Evolutionary conservation across 2,888 invertebrate species (phyloP).

Genomic region (Laothoe populi): DNA sequence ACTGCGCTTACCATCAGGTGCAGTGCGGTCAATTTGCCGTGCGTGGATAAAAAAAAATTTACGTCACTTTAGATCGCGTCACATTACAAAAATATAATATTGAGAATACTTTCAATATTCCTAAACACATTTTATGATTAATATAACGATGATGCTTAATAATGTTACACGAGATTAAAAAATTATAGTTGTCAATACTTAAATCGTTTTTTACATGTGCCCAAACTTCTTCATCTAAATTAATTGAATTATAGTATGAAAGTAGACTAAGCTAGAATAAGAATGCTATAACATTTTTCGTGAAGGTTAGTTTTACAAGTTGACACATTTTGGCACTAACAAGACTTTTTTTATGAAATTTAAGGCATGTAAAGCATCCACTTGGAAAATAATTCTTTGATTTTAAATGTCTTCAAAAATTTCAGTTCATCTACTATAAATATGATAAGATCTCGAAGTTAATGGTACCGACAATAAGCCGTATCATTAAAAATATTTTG

Average conservation of each 20-base stretch:
- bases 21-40: too few relatives aligned
- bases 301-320: constrained; percentile 18
- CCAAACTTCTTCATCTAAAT: neutral
- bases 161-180: too few relatives aligned
- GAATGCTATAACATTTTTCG: constrained; percentile 19
- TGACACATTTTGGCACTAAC: constrained; percentile 41
- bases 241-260: neutral
- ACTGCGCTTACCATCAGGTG: too few relatives aligned
- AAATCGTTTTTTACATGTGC: constrained; percentile 5
- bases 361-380: neutral
- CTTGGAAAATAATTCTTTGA: neutral
- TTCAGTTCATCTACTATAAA: neutral
- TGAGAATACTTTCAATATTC: too few relatives aligned
- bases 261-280: constrained; percentile 4
- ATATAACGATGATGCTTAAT: too few relatives aligned
- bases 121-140: too few relatives aligned
- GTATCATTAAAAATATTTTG: too few relatives aligned
- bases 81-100: too few relatives aligned
- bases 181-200: constrained; percentile 9
- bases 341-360: constrained; percentile 7
- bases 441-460: too few relatives aligned
- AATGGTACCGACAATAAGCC: too few relatives aligned
- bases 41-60: too few relatives aligned
- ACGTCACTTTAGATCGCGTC: too few relatives aligned
- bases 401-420: neutral